Percentiles rank a stretch among this genome's conserved stretches.
phyloP scores from a whole-genome alignment of 1,140 invertebrate species.

The Saccostrea glomerata region DNA sequence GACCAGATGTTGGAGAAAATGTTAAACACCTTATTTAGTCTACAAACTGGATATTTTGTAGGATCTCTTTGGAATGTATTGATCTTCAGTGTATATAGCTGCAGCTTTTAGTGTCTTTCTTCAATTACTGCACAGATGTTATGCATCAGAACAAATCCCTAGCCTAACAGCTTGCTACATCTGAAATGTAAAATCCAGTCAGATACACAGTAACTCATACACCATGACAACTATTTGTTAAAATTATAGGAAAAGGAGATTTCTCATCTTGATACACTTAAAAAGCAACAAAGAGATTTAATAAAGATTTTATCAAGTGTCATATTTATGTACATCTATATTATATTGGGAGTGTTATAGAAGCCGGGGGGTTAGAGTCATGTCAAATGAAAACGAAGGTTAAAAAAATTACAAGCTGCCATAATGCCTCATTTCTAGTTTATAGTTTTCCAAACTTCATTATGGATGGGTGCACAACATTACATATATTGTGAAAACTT shows the following conservation, averaged over 20 bases:
- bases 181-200: background rate
- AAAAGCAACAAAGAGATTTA: background rate
- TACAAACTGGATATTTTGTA: too few species aligned
- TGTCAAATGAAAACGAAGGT: background rate
- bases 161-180: background rate
- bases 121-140: constrained; percentile 1
- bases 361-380: background rate
- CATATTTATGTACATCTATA: background rate
- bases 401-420: too few species aligned
- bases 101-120: background rate
- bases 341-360: background rate
- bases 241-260: constrained; percentile 1
- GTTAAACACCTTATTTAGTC: too few species aligned
- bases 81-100: background rate
- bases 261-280: background rate
- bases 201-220: background rate
- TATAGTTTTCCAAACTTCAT: background rate
- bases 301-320: constrained; percentile 6
- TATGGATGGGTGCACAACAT: constrained; percentile 6
- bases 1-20: too few species aligned
- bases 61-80: background rate
- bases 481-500: background rate
- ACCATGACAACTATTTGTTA: background rate
- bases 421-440: background rate
- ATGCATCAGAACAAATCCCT: background rate